Percentiles rank a stretch among this genome's conserved stretches.
phyloP scores from a whole-genome alignment of 2,797 vertebrate genomes.

The Paramormyrops hopkinsi region DNA sequence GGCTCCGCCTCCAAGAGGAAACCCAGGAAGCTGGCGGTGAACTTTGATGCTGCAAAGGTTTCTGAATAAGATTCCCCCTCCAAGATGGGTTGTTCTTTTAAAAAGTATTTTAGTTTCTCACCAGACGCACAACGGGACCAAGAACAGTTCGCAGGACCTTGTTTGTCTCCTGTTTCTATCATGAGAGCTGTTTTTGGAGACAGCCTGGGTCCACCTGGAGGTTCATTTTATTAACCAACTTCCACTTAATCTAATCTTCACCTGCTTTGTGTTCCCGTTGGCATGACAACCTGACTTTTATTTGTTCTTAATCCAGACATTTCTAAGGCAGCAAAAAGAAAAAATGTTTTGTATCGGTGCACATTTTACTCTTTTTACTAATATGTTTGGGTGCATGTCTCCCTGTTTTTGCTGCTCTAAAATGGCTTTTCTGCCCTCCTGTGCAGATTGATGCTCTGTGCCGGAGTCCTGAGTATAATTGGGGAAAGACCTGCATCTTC shows the following conservation, averaged over 20 bases:
- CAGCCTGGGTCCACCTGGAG: not conserved
- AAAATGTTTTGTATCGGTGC: not conserved
- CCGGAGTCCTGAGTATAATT: not conserved
- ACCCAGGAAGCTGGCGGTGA: slow-evolving; percentile 89
- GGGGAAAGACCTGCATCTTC: not conserved
- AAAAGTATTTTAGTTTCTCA: slow-evolving; percentile 14
- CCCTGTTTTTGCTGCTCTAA: not conserved
- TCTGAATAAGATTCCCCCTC: slow-evolving; percentile 51
- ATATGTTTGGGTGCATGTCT: not conserved
- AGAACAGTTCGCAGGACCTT: not conserved
- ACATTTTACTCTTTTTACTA: slow-evolving; percentile 12
- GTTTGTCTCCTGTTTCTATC: slow-evolving; percentile 1
- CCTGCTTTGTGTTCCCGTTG: not conserved
- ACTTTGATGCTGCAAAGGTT: slow-evolving; percentile 82
- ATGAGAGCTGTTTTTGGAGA: not conserved
- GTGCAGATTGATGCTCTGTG: not conserved
- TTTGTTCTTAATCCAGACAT: not conserved
- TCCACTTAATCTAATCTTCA: not conserved
- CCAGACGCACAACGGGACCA: not conserved
- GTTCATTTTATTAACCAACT: not conserved
- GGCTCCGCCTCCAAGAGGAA: slow-evolving; percentile 81
- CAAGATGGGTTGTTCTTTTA: not conserved
- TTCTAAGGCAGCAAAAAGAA: not conserved
- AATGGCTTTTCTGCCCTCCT: not conserved
- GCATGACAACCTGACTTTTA: not conserved